Evolutionary conservation across 2,113 vertebrate genomes (phyloP).

Genomic region (Ptychochromis oligacanthus): DNA sequence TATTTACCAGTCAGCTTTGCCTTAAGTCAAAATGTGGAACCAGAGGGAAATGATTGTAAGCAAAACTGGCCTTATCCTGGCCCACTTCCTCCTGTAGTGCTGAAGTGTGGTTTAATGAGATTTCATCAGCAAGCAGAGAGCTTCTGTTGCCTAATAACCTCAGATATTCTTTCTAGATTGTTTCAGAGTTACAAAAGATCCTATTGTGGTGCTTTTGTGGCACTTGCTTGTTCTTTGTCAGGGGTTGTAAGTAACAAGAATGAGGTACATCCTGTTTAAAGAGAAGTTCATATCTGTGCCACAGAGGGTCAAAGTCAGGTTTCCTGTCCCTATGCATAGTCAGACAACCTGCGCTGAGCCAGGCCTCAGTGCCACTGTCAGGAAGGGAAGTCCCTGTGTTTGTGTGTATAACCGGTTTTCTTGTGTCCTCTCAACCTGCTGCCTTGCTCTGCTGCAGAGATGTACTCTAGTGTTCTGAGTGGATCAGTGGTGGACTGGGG

Average conservation of each 20-base stretch:
- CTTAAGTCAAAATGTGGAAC: slow-evolving; percentile 14
- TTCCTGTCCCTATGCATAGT: slow-evolving; percentile 45
- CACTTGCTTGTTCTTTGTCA: background rate
- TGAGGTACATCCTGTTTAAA: slow-evolving; percentile 32
- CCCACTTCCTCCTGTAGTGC: slow-evolving; percentile 37
- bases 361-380: background rate
- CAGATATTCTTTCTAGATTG: background rate
- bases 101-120: slow-evolving; percentile 31
- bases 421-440: slow-evolving; percentile 60
- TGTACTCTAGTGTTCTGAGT: slow-evolving; percentile 80
- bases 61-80: background rate
- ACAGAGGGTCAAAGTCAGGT: slow-evolving; percentile 15
- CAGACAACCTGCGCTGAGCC: background rate
- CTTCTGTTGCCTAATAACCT: slow-evolving; percentile 16
- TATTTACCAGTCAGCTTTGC: background rate
- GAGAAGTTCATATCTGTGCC: background rate
- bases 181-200: background rate
- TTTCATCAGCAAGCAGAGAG: slow-evolving; percentile 33
- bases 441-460: slow-evolving; percentile 72
- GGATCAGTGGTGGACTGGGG: slow-evolving; percentile 79
- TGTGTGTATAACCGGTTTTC: slow-evolving; percentile 55
- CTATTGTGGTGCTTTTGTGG: background rate
- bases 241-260: background rate
- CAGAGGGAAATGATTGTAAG: slow-evolving; percentile 7
- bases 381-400: background rate